Evolutionary conservation across 2,797 vertebrate species (phyloP), one percentile per base, ranked within the genome.

Genomic region (Crax fasciolata): DNA sequence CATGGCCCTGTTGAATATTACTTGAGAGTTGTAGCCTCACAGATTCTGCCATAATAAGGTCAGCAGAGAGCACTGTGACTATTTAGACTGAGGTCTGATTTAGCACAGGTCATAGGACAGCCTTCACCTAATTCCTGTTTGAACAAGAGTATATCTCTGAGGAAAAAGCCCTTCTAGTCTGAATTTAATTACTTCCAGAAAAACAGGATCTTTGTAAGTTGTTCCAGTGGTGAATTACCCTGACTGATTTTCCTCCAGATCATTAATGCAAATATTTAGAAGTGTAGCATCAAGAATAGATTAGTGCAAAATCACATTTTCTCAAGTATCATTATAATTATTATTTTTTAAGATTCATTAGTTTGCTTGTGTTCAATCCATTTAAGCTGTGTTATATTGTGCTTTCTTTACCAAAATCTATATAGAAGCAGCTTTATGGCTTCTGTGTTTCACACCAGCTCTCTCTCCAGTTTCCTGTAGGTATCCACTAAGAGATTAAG

Each of bases 191-290:
- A 67, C 43, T 84, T 83, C 0, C 0, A 73, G 58, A 59, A 93
- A 90, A 93, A 11, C 23, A 41, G 70, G 28, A 32, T 88, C 43
- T 79, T 62, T 16, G 0, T 78, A 78, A 73, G n/a, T 62, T 77
- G 6, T 63, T 93, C 48, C 44, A 73, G 21, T 73, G 44, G 58
- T 90, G 66, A 94, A 58, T 88, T 90, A 78, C 15, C 18, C 35
- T 43, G 7, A 44, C 88, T 81, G 39, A 43, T 78, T 91, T 88
- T 84, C 87, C 91, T 91, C 27, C 43, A 84, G 58, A 62, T 90
- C 58, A 59, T 90, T 93, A 89, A 78, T 86, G 59, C 46, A 91
- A 86, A 66, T 70, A 38, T 59, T 59, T 28, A 93, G 83, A 86
- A 59, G 30, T 44, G 27, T 28, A 81, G 25, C 67, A 91, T 7